phyloP scores from a whole-genome alignment of 1,140 invertebrate species.

The Stenopsyche tienmushanensis region DNA sequence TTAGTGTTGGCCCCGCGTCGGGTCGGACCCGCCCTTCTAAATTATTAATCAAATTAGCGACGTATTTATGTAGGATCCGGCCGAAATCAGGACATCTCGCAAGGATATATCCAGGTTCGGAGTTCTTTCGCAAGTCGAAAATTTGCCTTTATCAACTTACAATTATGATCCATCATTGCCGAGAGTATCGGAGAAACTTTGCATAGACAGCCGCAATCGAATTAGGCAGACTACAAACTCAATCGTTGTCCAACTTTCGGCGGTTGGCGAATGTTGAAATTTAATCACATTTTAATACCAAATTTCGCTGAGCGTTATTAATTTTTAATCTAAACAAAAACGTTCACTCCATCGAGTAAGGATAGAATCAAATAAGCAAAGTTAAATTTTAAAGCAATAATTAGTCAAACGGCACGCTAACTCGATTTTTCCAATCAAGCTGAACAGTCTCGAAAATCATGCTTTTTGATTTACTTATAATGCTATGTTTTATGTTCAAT shows the following conservation, averaged over 20 bases:
- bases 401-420: no score
- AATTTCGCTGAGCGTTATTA: no score
- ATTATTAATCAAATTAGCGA: neutral
- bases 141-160: neutral
- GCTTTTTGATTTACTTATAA: no score
- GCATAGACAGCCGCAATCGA: neutral
- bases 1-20: neutral
- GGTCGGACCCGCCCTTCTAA: neutral
- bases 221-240: no score
- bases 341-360: no score
- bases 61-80: neutral
- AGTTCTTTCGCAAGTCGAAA: neutral
- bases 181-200: neutral
- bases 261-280: no score
- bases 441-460: no score
- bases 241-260: no score
- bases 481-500: no score
- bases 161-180: neutral
- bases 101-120: neutral
- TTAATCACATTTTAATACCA: no score
- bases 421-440: no score
- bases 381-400: neutral
- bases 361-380: neutral
- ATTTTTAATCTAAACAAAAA: no score
- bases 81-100: neutral